Conservation (phyloP, 1,140 invertebrate species). For the Acromyrmex echinatior region DNA sequence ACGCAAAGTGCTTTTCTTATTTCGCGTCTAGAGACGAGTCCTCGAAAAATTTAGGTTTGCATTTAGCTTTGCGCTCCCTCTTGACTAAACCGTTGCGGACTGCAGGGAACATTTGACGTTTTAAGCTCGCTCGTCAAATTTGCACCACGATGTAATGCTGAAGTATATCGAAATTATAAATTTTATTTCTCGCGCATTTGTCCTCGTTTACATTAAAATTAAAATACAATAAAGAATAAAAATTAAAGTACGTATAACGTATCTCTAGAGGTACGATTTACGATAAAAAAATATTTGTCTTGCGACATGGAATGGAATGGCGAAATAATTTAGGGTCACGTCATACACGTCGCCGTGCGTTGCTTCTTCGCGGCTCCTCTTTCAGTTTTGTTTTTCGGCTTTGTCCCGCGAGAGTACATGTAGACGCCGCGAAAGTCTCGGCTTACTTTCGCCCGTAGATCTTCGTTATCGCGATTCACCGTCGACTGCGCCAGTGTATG, state of each 20-base stretch:
- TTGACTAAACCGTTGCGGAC: background rate
- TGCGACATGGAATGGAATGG: background rate
- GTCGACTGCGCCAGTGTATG: conserved; percentile 63
- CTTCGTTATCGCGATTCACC: conserved; percentile 77
- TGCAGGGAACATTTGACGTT: background rate
- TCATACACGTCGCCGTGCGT: background rate
- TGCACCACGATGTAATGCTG: conserved; percentile 17
- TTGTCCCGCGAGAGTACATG: conserved; percentile 35
- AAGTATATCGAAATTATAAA: background rate
- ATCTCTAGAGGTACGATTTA: background rate
- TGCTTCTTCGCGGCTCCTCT: conserved; percentile 5
- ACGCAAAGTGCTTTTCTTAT: background rate
- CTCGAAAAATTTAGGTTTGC: background rate
- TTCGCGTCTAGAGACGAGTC: background rate
- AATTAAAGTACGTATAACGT: background rate
- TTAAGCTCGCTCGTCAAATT: conserved; percentile 13
- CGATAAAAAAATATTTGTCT: conserved; percentile 21
- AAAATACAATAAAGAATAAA: too few relatives aligned
- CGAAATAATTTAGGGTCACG: conserved; percentile 6
- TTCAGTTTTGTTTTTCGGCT: conserved; percentile 35
- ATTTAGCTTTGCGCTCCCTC: background rate
- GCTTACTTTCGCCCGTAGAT: conserved; percentile 76
- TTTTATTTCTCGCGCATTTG: background rate
- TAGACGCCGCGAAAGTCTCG: conserved; percentile 27
- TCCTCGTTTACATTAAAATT: background rate